These are phyloP conservation scores for Palythoa grandiflora DNA, from an alignment of 92 coral and sea anemone genomes.

Conservation along the genomic window DNA sequence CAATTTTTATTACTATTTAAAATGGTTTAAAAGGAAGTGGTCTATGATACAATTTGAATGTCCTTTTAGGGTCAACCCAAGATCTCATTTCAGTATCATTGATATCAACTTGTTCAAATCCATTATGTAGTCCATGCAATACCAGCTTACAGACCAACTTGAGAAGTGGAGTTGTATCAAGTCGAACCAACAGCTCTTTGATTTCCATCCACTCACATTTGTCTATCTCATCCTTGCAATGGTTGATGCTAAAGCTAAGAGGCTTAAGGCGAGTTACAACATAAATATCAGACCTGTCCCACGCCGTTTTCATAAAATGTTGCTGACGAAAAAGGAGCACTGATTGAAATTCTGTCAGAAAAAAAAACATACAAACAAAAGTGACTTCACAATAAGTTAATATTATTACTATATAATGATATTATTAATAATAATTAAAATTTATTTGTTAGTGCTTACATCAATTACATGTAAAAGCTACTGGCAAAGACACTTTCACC, in stretches of 20 bases:
- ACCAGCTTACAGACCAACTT: slow-evolving; percentile 78
- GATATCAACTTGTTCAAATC: slow-evolving; percentile 85
- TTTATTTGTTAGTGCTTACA: too few species aligned
- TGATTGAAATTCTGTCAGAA: slow-evolving; percentile 78
- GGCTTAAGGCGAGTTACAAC: slow-evolving; percentile 85
- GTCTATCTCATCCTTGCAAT: slow-evolving; percentile 81
- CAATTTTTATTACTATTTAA: background rate
- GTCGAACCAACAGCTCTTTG: slow-evolving; percentile 59
- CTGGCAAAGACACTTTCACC: too few species aligned
- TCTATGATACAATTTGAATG: slow-evolving; percentile 75
- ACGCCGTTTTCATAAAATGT: slow-evolving; percentile 79
- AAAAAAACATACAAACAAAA: background rate
- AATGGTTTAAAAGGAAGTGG: slow-evolving; percentile 61
- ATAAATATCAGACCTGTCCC: slow-evolving; percentile 84
- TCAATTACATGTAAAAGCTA: too few species aligned
- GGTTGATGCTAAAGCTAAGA: slow-evolving; percentile 60
- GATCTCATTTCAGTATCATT: slow-evolving; percentile 69
- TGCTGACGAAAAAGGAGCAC: slow-evolving; percentile 84
- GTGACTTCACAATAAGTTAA: background rate
- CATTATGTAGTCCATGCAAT: slow-evolving; percentile 75
- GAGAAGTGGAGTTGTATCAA: slow-evolving; percentile 79
- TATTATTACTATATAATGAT: background rate
- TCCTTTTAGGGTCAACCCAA: slow-evolving; percentile 78
- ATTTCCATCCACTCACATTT: slow-evolving; percentile 86
- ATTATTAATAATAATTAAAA: too few species aligned